Percentiles rank a stretch among this genome's conserved stretches.
phyloP scores from a whole-genome alignment of 2,113 vertebrate genomes.

The Podocnemis expansa region DNA sequence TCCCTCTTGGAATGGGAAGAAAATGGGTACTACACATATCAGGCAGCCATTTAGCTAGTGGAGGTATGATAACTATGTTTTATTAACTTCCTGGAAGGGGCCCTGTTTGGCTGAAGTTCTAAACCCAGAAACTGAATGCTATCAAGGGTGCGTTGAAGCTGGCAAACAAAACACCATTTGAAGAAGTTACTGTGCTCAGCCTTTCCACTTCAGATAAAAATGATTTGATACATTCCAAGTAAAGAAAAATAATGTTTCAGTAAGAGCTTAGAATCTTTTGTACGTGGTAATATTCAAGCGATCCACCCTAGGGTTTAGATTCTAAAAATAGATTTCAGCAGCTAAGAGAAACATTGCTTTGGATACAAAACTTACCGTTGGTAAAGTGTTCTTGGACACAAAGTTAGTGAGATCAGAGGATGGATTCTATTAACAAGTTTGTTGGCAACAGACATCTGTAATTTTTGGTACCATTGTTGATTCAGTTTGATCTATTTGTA shows the following conservation, averaged over 20 bases:
- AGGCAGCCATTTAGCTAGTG: not conserved
- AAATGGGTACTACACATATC: not conserved
- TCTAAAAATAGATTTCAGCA: not conserved
- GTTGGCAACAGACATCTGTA: not conserved
- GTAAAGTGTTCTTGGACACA: not conserved
- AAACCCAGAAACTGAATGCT: not conserved
- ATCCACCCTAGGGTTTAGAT: not conserved
- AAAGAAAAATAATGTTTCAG: not conserved
- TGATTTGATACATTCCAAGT: not conserved
- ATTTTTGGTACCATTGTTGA: not conserved
- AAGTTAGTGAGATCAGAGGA: accelerated
- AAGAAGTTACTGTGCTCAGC: not conserved
- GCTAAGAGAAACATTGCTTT: not conserved
- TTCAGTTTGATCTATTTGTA: not conserved
- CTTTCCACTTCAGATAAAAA: not conserved
- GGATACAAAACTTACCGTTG: not conserved
- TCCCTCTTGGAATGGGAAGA: not conserved
- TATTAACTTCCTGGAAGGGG: not conserved
- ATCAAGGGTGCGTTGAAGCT: not conserved
- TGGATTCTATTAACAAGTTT: not conserved
- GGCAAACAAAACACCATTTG: not conserved
- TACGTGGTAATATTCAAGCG: not conserved
- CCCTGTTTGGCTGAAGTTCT: not conserved
- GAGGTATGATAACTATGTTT: not conserved
- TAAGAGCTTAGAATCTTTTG: not conserved